These are phyloP conservation scores for Drosophila pseudotalamancana DNA, from an alignment of 2,888 invertebrate species.

Conservation along the genomic window DNA sequence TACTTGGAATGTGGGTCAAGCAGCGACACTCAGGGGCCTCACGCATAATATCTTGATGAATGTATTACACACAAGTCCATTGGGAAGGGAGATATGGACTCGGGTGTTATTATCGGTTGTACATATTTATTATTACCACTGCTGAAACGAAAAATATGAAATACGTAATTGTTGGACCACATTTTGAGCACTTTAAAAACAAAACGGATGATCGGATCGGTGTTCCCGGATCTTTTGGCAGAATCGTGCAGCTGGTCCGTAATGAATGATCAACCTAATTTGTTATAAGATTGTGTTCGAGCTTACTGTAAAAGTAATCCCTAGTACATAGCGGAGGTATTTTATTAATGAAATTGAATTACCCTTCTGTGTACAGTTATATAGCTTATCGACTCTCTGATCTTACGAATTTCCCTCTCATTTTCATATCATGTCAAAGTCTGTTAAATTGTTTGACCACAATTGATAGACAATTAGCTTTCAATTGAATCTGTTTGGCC, in stretches of 20 bases:
- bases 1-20: conserved; percentile 71
- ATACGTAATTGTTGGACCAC: conserved; percentile 43
- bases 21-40: conserved; percentile 61
- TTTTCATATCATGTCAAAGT: conserved; percentile 32
- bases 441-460: conserved; percentile 40
- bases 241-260: conserved; percentile 10
- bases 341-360: neutral
- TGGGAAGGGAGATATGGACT: conserved; percentile 31
- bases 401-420: conserved; percentile 5
- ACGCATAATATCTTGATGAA: conserved; percentile 60
- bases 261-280: conserved; percentile 26
- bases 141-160: conserved; percentile 42
- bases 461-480: conserved; percentile 67
- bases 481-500: conserved; percentile 45
- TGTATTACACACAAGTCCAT: conserved; percentile 49
- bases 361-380: neutral
- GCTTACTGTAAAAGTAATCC: no score
- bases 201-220: conserved; percentile 31
- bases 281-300: neutral
- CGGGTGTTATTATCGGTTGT: conserved; percentile 62
- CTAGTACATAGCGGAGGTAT: no score
- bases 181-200: conserved; percentile 39
- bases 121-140: conserved; percentile 53
- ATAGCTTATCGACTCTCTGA: neutral
- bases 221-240: conserved; percentile 4